Evolutionary conservation across 2,888 invertebrate genomes (phyloP).

Genomic region (Morpho deidamia): DNA sequence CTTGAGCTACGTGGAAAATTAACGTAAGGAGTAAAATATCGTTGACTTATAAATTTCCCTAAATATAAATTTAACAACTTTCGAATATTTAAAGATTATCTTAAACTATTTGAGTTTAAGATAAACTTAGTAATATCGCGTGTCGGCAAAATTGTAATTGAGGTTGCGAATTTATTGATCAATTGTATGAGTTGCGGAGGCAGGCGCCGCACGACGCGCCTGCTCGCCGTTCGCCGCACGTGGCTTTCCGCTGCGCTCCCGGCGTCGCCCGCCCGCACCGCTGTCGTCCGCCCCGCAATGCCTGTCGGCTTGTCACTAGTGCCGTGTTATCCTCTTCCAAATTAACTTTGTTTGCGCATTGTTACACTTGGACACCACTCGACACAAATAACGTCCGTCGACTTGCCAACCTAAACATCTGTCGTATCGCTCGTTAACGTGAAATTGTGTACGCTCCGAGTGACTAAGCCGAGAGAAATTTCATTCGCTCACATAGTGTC

Average conservation of each 20-base stretch:
- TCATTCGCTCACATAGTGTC: background rate
- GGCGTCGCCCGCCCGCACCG: constrained; percentile 25
- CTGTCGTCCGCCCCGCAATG: constrained; percentile 33
- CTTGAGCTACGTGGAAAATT: too few relatives aligned
- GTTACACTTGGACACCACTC: constrained; percentile 41
- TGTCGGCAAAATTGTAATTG: constrained; percentile 16
- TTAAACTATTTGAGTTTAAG: too few relatives aligned
- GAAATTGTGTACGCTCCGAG: constrained; percentile 6
- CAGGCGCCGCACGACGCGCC: constrained; percentile 10
- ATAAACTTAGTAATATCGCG: background rate
- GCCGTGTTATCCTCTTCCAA: constrained; percentile 47
- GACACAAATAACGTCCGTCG: constrained; percentile 43
- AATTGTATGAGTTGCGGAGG: constrained; percentile 10
- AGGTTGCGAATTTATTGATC: constrained; percentile 22
- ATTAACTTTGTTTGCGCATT: constrained; percentile 68
- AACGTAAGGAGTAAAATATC: too few relatives aligned
- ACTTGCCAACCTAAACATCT: constrained; percentile 26
- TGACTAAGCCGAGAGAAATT: constrained; percentile 4
- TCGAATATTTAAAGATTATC: too few relatives aligned
- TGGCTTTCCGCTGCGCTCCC: constrained; percentile 5
- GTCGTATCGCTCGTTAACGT: constrained; percentile 10
- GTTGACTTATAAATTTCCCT: too few relatives aligned
- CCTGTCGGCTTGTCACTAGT: constrained; percentile 33
- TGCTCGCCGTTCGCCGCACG: constrained; percentile 11
- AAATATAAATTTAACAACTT: too few relatives aligned